phyloP scores from a whole-genome alignment of 2,888 invertebrate species.

The Drosophila seclusa region DNA sequence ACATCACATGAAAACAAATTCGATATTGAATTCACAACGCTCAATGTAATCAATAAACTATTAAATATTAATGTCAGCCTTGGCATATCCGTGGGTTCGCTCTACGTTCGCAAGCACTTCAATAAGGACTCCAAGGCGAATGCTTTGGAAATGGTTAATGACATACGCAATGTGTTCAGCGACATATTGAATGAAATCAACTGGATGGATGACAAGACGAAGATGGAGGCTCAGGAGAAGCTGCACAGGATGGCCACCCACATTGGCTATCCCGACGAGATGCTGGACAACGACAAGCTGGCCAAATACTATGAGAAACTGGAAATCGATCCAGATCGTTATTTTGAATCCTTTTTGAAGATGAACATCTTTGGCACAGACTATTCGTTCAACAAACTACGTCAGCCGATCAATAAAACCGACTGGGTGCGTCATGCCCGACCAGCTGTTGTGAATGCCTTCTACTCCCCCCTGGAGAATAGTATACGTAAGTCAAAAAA shows the following conservation, averaged over 20 bases:
- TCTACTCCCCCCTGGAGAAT: constrained; percentile 93
- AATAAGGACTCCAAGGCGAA: constrained; percentile 93
- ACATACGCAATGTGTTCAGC: constrained; percentile 93
- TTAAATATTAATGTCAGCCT: constrained; percentile 85
- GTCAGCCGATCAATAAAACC: constrained; percentile 92
- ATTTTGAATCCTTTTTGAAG: constrained; percentile 91
- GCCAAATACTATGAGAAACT: constrained; percentile 92
- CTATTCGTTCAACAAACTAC: constrained; percentile 91
- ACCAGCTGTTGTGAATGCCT: constrained; percentile 94
- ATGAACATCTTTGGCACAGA: constrained; percentile 92
- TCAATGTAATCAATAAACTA: constrained; percentile 32
- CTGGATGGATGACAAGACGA: constrained; percentile 97
- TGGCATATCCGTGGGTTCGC: constrained; percentile 91
- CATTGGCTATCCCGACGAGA: constrained; percentile 96
- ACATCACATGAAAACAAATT: constrained; percentile 33
- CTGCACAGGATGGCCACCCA: constrained; percentile 93
- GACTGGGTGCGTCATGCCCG: constrained; percentile 94
- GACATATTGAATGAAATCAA: constrained; percentile 91
- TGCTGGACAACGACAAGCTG: constrained; percentile 92
- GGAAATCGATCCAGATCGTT: constrained; percentile 89
- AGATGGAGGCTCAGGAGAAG: constrained; percentile 91
- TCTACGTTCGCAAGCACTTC: constrained; percentile 95
- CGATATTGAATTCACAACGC: constrained; percentile 5
- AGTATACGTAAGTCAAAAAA: constrained; percentile 91
- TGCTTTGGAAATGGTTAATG: constrained; percentile 94